Evolutionary conservation across 2,797 vertebrate genomes (phyloP).

Genomic region (Sebastes melanostomus): DNA sequence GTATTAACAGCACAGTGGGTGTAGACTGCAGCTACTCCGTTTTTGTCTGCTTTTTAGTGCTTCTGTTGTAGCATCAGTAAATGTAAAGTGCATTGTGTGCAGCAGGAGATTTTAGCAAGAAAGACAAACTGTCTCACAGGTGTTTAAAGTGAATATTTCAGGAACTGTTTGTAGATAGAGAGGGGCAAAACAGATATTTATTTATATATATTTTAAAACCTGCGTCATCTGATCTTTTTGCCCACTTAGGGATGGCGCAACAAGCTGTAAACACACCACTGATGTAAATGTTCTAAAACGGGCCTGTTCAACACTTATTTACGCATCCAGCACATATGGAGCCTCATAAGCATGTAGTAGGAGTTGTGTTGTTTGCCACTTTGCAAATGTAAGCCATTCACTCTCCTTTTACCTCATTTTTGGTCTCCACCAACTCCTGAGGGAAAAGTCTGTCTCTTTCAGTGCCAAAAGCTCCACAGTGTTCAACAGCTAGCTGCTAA

Average conservation of each 20-base stretch:
- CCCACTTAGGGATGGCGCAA: background rate
- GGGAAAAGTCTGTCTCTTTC: background rate
- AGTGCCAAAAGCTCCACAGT: background rate
- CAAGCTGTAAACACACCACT: background rate
- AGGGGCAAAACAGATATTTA: background rate
- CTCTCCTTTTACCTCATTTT: background rate
- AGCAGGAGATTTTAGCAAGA: background rate
- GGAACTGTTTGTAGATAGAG: no score
- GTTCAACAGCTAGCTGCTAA: background rate
- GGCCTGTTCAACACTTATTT: background rate
- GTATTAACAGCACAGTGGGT: background rate
- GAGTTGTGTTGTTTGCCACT: background rate
- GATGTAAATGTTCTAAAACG: no score
- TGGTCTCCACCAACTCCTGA: background rate
- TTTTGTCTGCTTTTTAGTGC: background rate
- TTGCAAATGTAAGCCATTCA: background rate
- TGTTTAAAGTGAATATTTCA: no score
- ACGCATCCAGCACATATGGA: no score
- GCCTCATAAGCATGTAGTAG: background rate
- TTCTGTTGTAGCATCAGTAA: background rate
- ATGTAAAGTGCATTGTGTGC: background rate
- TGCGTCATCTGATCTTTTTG: background rate
- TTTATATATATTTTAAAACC: background rate
- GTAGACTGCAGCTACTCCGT: background rate
- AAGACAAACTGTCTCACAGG: no score